phyloP scores from a whole-genome alignment of 2,888 invertebrate genomes.

The Therioaphis trifolii region DNA sequence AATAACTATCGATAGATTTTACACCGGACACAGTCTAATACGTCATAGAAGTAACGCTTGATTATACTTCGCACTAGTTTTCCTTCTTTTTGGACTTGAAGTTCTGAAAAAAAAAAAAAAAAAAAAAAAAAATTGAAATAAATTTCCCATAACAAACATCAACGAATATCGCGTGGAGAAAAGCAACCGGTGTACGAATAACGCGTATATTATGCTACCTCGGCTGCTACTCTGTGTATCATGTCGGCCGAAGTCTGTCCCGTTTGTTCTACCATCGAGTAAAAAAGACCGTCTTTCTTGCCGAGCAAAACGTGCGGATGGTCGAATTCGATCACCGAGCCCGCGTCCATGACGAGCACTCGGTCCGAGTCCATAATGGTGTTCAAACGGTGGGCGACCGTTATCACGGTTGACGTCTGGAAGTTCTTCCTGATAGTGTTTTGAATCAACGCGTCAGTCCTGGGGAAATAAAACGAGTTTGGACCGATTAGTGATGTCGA shows the following conservation, averaged over 20 bases:
- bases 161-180: no score
- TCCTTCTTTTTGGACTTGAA: no score
- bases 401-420: slow-evolving; percentile 82
- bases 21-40: no score
- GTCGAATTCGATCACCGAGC: slow-evolving; percentile 76
- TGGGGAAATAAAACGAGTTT: slow-evolving; percentile 70
- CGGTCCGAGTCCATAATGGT: slow-evolving; percentile 90
- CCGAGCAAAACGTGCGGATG: slow-evolving; percentile 78
- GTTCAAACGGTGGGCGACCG: slow-evolving; percentile 86
- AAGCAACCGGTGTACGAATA: no score
- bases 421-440: slow-evolving; percentile 82
- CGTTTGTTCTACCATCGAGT: slow-evolving; percentile 77
- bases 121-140: no score
- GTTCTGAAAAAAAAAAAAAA: no score
- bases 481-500: no score
- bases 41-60: no score
- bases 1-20: no score
- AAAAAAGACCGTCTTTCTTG: slow-evolving; percentile 74
- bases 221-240: background rate
- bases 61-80: no score
- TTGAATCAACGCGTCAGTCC: slow-evolving; percentile 83
- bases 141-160: no score
- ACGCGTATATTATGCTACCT: background rate
- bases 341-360: slow-evolving; percentile 74
- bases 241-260: slow-evolving; percentile 69